Base-by-base conservation (phyloP, 2,888 invertebrate species). In the Phytoseiulus persimilis region DNA sequence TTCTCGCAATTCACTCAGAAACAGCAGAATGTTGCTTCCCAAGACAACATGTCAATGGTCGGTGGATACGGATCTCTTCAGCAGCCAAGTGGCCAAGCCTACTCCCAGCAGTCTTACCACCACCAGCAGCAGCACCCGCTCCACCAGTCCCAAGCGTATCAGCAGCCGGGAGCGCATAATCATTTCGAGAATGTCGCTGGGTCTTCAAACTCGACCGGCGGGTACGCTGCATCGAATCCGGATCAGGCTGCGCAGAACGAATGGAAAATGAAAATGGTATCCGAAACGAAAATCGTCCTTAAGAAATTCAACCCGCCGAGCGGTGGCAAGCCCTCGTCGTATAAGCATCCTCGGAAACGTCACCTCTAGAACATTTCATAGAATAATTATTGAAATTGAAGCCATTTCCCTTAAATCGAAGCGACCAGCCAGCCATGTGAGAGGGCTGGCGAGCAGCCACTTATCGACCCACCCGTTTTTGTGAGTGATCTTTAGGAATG, bases 211-310 rank as follows among this genome's bases (percentile, higher is more conserved):
- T 1, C 65, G 18, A 23, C 65, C 65, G 65, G 65, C 14, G 3
- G 1, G 14, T 23, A 14, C 32, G 83, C 31, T 31, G 45, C 32
- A 28, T 32, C 87, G 39, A 31, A 87, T 45, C 33, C 87, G 23
- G 65, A 65, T 65, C 23, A 14, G 65, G 65, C 65, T 46, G 46
- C 46, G 46, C 84, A 84, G 28, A 45, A 87, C 87, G 33, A 87
- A 33, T 87, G 87, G 87, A 87, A 87, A 33, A 87, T 87, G 87
- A 87, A 87, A 33, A 87, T 87, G 87, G 87, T 87, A n/a, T 87
- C 87, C 5, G 87, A 87, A 23, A 87, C 87, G n/a, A 87, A 87
- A 14, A 87, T 87, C 87, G 87, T 87, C 14, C 87, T 87, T n/a
- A 87, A 87, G 32, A 87, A 87, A 45, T 87, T 87, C 87, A 87